phyloP scores from a whole-genome alignment of 2,113 vertebrate species.

The Tachycineta bicolor region DNA sequence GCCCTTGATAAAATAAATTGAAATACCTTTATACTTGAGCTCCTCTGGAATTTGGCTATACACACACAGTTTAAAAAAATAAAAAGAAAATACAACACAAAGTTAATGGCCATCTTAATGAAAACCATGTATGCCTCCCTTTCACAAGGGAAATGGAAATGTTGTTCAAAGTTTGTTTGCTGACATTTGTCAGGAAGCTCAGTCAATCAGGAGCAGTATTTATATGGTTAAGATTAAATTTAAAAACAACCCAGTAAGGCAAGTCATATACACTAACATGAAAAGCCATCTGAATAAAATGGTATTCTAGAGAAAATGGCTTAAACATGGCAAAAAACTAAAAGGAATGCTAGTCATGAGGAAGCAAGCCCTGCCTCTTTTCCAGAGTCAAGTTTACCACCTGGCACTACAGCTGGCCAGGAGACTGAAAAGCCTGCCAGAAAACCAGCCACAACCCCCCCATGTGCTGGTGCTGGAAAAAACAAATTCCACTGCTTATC shows the following conservation, averaged over 20 bases:
- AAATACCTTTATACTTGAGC: background rate
- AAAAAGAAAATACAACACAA: background rate
- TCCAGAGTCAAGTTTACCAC: background rate
- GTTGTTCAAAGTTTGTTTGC: background rate
- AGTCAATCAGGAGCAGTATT: background rate
- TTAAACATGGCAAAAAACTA: background rate
- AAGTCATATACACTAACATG: background rate
- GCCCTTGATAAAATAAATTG: background rate
- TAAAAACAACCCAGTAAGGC: background rate
- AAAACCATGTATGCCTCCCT: background rate
- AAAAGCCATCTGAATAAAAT: background rate
- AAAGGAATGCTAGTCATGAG: background rate
- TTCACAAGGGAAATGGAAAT: background rate
- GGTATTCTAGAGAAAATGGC: background rate
- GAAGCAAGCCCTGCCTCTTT: background rate
- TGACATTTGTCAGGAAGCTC: background rate
- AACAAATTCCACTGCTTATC: constrained; percentile 37
- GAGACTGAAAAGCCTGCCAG: background rate
- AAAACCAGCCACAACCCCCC: constrained; percentile 2
- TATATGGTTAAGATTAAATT: background rate
- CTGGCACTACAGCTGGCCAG: background rate
- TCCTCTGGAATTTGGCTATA: background rate
- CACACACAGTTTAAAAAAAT: background rate
- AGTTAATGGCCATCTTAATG: background rate
- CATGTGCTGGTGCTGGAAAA: constrained; percentile 7